Conservation (phyloP, 2,888 invertebrate genomes). For the Linyphia triangularis region DNA sequence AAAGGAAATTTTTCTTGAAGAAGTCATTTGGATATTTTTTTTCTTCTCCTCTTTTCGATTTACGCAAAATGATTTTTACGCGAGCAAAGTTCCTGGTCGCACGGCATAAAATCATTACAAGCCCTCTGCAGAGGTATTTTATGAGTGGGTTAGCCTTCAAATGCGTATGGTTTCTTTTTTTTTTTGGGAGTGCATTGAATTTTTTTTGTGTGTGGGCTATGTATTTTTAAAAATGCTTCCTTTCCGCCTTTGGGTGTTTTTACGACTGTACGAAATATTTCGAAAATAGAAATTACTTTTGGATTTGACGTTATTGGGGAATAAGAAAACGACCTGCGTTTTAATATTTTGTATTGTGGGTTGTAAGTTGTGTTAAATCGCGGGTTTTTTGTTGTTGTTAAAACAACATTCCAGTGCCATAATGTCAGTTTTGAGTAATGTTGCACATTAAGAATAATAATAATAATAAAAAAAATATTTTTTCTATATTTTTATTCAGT, state of each 20-base stretch:
- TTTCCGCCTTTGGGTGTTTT: neutral
- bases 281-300: neutral
- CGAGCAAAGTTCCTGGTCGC: slow-evolving; percentile 6
- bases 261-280: neutral
- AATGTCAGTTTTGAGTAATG: no score
- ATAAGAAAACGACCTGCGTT: no score
- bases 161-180: neutral
- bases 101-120: slow-evolving; percentile 54
- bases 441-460: no score
- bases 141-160: neutral
- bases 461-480: no score
- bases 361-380: no score
- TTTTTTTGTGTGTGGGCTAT: neutral
- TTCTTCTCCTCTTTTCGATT: slow-evolving; percentile 50
- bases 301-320: neutral
- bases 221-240: neutral
- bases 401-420: no score
- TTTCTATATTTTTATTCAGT: no score
- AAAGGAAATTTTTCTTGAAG: slow-evolving; percentile 21
- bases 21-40: slow-evolving; percentile 52
- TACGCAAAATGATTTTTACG: slow-evolving; percentile 39
- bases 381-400: no score
- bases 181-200: neutral
- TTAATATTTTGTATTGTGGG: no score
- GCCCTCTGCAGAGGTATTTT: slow-evolving; percentile 16